Percentiles rank a stretch among this genome's conserved stretches.
phyloP scores from a whole-genome alignment of 2,888 invertebrate genomes.

The Tetragonula carbonaria region DNA sequence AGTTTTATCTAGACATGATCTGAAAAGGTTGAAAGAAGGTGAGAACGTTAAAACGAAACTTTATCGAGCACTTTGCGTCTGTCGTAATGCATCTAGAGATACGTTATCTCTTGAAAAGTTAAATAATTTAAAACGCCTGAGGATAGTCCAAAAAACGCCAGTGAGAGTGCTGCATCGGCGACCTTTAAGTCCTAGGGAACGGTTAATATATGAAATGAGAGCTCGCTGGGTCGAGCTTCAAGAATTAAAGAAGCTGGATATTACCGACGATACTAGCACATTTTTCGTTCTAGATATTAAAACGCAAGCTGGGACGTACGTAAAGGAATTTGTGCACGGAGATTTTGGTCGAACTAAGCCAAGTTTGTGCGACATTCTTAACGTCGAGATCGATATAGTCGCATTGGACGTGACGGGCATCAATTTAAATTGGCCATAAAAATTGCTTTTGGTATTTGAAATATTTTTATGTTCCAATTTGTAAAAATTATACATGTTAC shows the following conservation, averaged over 20 bases:
- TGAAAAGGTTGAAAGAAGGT: constrained; percentile 91
- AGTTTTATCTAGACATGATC: constrained; percentile 88
- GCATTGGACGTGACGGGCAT: constrained; percentile 94
- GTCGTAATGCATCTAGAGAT: constrained; percentile 82
- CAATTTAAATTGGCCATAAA: constrained; percentile 90
- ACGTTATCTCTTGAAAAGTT: constrained; percentile 85
- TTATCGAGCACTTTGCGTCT: constrained; percentile 92
- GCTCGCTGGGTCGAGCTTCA: constrained; percentile 82
- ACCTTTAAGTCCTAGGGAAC: constrained; percentile 89
- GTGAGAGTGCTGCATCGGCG: constrained; percentile 95
- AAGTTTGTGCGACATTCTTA: constrained; percentile 89
- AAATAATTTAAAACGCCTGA: constrained; percentile 85
- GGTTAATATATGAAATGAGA: constrained; percentile 88
- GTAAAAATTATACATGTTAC: neutral
- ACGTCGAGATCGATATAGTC: constrained; percentile 92
- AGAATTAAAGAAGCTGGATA: constrained; percentile 64
- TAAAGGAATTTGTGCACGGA: constrained; percentile 99
- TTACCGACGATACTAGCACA: constrained; percentile 31
- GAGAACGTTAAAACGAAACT: constrained; percentile 95
- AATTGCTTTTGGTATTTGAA: constrained; percentile 10
- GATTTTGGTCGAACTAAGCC: constrained; percentile 96
- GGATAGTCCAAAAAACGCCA: constrained; percentile 93
- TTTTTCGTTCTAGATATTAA: constrained; percentile 89
- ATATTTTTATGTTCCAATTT: neutral
- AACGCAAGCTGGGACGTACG: constrained; percentile 97